phyloP scores from a whole-genome alignment of 2,113 vertebrate genomes.

The Chloebia gouldiae region DNA sequence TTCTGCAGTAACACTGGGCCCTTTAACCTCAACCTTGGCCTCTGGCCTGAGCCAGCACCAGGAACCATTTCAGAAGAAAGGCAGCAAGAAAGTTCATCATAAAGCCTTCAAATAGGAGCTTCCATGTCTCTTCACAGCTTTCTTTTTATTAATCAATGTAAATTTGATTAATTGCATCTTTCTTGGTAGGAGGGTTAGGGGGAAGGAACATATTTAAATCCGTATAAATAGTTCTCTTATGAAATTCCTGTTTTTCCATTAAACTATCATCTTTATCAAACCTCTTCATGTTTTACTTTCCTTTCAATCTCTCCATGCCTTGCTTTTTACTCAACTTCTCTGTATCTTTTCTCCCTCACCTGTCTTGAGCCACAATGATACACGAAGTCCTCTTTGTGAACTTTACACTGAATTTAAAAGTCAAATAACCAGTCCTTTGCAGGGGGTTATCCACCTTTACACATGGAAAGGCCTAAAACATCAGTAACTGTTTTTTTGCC shows the following conservation, averaged over 20 bases:
- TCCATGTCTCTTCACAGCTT: not conserved
- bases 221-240: not conserved
- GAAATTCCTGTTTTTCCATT: not conserved
- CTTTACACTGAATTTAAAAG: not conserved
- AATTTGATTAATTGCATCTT: not conserved
- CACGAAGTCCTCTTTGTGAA: not conserved
- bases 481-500: not conserved
- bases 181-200: not conserved
- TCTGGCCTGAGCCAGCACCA: not conserved
- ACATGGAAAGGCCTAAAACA: rapidly evolving
- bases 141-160: not conserved
- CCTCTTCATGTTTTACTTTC: not conserved
- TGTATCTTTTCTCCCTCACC: not conserved
- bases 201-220: not conserved
- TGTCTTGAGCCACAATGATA: not conserved
- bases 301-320: not conserved
- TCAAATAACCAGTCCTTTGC: not conserved
- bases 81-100: not conserved
- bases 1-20: rapidly evolving
- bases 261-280: not conserved
- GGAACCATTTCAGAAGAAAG: not conserved
- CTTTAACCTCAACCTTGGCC: not conserved
- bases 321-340: not conserved
- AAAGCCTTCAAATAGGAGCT: not conserved
- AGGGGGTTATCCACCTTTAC: not conserved